Evolutionary conservation across 2,888 invertebrate genomes (phyloP).

Genomic region (Thelaira solivaga): DNA sequence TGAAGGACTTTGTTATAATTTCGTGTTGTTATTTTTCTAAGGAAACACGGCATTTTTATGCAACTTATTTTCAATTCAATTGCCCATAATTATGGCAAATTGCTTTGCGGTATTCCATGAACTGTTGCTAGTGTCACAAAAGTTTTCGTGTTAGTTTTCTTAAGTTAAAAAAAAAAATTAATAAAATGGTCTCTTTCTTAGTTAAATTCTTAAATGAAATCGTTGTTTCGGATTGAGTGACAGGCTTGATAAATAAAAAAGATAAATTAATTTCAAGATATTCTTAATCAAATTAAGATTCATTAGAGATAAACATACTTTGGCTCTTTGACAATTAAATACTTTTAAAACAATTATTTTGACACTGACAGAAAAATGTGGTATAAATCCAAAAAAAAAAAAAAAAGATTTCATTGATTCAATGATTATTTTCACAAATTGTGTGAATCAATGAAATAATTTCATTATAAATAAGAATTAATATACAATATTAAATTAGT

Average conservation of each 20-base stretch:
- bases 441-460: no score
- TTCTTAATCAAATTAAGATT: no score
- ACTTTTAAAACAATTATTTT: no score
- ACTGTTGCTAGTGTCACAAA: constrained; percentile 47
- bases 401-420: no score
- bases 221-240: not conserved
- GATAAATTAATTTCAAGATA: no score
- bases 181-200: constrained; percentile 17
- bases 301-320: no score
- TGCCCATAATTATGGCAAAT: constrained; percentile 63
- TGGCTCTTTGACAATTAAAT: no score
- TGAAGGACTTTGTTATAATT: not conserved
- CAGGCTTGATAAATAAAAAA: not conserved
- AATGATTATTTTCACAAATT: no score
- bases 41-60: constrained; percentile 57
- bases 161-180: not conserved
- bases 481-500: no score
- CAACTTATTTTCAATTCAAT: constrained; percentile 30
- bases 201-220: not conserved
- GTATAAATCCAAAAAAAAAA: no score
- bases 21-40: not conserved
- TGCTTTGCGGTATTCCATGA: constrained; percentile 58
- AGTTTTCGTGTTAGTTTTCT: not conserved
- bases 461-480: no score
- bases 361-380: no score